Percentiles rank a stretch among this genome's conserved stretches.
Evolutionary conservation across 1,140 invertebrate species (phyloP).

Genomic region (Dreissena rostriformis): DNA sequence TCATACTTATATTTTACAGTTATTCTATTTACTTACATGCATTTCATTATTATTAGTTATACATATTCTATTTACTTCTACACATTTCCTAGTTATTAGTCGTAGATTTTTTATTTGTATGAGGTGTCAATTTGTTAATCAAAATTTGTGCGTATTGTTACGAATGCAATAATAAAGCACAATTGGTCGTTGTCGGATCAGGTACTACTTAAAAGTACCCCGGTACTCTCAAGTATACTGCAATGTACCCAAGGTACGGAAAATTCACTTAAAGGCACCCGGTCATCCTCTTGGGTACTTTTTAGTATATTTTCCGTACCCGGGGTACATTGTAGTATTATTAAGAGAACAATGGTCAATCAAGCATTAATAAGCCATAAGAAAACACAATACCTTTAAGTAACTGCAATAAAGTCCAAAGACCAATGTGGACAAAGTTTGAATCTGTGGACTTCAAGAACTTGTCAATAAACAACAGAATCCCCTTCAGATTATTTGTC

Average conservation of each 20-base stretch:
- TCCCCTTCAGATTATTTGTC: conserved; percentile 60
- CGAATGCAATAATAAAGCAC: background rate
- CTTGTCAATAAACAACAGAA: conserved; percentile 71
- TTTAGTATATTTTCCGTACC: background rate
- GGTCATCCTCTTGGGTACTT: background rate
- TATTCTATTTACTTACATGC: too few species aligned
- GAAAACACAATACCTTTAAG: conserved; percentile 66
- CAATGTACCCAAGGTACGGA: background rate
- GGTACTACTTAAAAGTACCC: too few species aligned
- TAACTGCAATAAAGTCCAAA: conserved; percentile 74
- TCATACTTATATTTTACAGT: too few species aligned
- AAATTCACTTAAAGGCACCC: background rate
- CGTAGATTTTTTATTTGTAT: too few species aligned
- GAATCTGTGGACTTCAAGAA: conserved; percentile 70
- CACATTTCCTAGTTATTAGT: too few species aligned
- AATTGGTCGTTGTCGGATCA: too few species aligned
- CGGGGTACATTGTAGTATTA: background rate
- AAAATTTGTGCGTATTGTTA: background rate
- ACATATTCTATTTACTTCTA: too few species aligned
- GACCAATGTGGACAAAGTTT: conserved; percentile 71
- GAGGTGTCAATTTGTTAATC: too few species aligned
- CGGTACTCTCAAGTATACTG: too few species aligned
- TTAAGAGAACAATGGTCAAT: too few species aligned
- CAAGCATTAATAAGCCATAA: background rate
- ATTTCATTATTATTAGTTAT: too few species aligned